These are phyloP conservation scores for Vireo altiloquus DNA, from an alignment of 2,113 vertebrate species.

Conservation along the genomic window DNA sequence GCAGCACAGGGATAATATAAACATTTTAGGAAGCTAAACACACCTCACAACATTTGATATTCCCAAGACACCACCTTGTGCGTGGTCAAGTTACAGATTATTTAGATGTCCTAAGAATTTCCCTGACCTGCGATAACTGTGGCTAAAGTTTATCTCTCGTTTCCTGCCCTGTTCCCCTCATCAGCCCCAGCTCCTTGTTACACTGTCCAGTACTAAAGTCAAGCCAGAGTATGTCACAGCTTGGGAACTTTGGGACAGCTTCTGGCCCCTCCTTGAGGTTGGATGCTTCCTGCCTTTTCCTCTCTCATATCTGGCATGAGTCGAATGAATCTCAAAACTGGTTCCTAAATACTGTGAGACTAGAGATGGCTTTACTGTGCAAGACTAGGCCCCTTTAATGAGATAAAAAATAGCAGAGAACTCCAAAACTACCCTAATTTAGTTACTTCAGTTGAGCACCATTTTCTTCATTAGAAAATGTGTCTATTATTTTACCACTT, in stretches of 20 bases:
- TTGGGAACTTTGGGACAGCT: background rate
- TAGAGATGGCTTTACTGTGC: background rate
- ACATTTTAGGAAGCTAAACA: background rate
- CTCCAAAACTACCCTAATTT: background rate
- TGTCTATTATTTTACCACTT: background rate
- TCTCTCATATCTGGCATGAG: background rate
- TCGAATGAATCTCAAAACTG: background rate
- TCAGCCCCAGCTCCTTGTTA: background rate
- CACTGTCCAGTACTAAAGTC: background rate
- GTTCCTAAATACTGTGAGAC: background rate
- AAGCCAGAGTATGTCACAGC: background rate
- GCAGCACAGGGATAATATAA: background rate
- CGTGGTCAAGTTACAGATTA: constrained; percentile 15
- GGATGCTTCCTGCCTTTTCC: background rate
- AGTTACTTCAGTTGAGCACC: background rate
- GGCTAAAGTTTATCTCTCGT: constrained; percentile 27
- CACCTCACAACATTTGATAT: background rate
- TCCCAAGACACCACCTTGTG: background rate
- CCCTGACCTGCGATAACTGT: background rate
- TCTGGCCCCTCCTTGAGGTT: background rate
- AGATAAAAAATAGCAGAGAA: background rate
- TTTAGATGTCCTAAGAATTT: background rate
- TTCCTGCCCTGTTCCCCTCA: background rate
- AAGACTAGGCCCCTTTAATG: background rate
- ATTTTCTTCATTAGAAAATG: background rate